Conservation (phyloP, 2,113 vertebrate species). For the Ceyx cyanopectus region DNA sequence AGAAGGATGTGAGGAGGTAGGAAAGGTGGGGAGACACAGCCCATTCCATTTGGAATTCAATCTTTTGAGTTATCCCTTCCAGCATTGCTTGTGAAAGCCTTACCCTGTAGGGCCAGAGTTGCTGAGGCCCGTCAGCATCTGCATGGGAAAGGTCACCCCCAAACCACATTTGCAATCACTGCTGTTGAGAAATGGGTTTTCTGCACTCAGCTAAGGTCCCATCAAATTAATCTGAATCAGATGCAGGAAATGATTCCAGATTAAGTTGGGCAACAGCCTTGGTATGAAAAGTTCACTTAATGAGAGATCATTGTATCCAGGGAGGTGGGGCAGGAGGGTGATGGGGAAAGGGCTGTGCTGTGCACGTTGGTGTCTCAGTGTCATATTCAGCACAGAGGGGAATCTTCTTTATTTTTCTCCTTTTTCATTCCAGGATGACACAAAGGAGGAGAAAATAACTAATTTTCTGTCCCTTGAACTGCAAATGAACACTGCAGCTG, state of each 20-base stretch:
- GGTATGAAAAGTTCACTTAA: conserved; percentile 34
- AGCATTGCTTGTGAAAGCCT: neutral
- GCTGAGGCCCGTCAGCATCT: fast-evolving
- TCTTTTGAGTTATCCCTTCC: neutral
- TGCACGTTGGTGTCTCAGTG: conserved; percentile 33
- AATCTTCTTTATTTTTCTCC: conserved; percentile 40
- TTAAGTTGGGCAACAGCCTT: conserved; percentile 23
- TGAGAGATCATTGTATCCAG: neutral
- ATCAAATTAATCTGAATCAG: conserved; percentile 26
- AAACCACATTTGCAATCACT: neutral
- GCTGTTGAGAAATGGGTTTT: conserved; percentile 17
- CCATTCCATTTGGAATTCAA: neutral
- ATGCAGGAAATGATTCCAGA: conserved; percentile 35
- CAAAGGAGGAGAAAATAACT: conserved; percentile 53
- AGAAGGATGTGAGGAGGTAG: neutral
- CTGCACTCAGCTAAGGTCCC: neutral
- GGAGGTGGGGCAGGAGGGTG: neutral
- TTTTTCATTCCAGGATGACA: conserved; percentile 28
- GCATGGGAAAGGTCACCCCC: neutral
- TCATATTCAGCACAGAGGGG: conserved; percentile 19
- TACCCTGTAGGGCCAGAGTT: neutral
- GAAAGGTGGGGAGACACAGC: too few relatives aligned
- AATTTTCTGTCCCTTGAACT: neutral
- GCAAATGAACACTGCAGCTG: conserved; percentile 51
- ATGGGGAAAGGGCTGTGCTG: neutral